Evolutionary conservation across 2,797 vertebrate genomes (phyloP).

Genomic region (Synaphobranchus kaupii): DNA sequence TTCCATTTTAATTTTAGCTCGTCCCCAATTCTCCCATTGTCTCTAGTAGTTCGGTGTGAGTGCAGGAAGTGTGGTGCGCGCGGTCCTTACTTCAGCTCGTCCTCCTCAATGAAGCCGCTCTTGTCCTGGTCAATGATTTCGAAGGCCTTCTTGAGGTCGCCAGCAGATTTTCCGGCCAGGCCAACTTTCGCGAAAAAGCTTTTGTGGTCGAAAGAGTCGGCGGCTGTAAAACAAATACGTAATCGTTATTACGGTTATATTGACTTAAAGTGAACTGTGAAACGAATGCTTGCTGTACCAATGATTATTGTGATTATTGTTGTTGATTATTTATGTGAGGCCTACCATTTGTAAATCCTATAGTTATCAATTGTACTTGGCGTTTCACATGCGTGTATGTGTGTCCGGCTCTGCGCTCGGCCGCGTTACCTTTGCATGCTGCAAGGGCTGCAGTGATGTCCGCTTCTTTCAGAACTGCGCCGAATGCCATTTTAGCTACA

Average conservation of each 20-base stretch:
- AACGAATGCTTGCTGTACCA: neutral
- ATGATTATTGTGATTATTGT: too few species aligned
- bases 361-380: neutral
- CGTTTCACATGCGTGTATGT: neutral
- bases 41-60: neutral
- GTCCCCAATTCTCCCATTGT: neutral
- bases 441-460: slow-evolving; percentile 82
- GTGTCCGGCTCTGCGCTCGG: neutral
- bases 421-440: slow-evolving; percentile 76
- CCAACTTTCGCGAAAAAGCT: slow-evolving; percentile 78
- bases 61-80: neutral
- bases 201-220: slow-evolving; percentile 80
- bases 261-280: neutral
- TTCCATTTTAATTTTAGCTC: too few species aligned
- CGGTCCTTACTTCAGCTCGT: slow-evolving; percentile 79
- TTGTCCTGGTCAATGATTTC: slow-evolving; percentile 82
- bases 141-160: slow-evolving; percentile 77
- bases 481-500: slow-evolving; percentile 76
- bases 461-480: slow-evolving; percentile 72
- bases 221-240: slow-evolving; percentile 65
- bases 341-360: too few species aligned
- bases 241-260: neutral
- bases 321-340: too few species aligned
- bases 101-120: slow-evolving; percentile 84
- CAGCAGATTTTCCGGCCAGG: slow-evolving; percentile 70